Evolutionary conservation across 2,888 invertebrate species (phyloP), one percentile per base, ranked within the genome.

Genomic region (Lomographa bimaculata): DNA sequence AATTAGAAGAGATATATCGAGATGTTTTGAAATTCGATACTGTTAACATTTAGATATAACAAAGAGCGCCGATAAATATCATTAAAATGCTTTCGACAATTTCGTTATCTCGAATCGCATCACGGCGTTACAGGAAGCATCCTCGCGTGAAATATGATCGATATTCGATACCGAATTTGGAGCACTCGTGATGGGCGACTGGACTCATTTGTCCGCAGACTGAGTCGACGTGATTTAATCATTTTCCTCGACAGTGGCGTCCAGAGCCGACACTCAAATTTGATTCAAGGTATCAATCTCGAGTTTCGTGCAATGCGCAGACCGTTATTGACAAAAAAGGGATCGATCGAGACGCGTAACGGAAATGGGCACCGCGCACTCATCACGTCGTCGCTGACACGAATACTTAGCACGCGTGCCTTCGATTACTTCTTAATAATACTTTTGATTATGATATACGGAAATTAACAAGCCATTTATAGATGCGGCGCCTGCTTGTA

Each of bases 271-370:
- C 77, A 75, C 74, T 71, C 65, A 62, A n/a, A 63, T 74, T 73
- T 79, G 83, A 85, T 83, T 75, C 82, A 79, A 84, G 79, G 85
- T 83, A 86, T 86, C 85, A 81, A 84, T 85, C 83, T 84, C 68
- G 62, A 46, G 68, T 77, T 84, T 84, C 82, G 84, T 84, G 84
- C 77, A 71, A 73, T 76, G 73, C 68, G 63, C 71, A 70, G 60
- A 84, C 85, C 85, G 86, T 86, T 85, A 86, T 71, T 64, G 73
- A 79, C 79, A 83, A 85, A 84, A 86, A 85, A 84, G 85, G 86
- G 83, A 71, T 74, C 68, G 76, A 77, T 79, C 77, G 76, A 82
- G 74, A 77, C 76, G 77, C 75, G 78, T 82, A 84, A 85, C 86
- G 84, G 85, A 85, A 83, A 85, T 76, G 73, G 76, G 78, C 76